A percentile compares a stretch with the other conserved stretches of the same genome.
These are phyloP conservation scores for Lissocephala sabroskyi DNA, from an alignment of 2,888 invertebrate genomes.

Conservation along the genomic window DNA sequence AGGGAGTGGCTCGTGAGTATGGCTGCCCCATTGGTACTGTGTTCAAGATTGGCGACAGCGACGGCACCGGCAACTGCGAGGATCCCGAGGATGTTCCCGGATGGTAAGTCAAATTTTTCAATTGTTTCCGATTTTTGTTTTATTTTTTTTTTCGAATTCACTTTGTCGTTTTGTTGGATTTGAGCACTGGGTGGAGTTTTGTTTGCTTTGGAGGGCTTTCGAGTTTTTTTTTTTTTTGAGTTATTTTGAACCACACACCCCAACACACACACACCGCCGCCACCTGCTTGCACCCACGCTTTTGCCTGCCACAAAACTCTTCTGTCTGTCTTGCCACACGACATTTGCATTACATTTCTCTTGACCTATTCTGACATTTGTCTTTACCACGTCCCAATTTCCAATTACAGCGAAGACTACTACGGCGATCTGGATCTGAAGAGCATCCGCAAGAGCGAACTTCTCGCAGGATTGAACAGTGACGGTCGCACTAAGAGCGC, in stretches of 20 bases:
- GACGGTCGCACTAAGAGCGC: slow-evolving; percentile 73
- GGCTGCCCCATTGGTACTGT: slow-evolving; percentile 97
- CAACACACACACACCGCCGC: slow-evolving; percentile 15
- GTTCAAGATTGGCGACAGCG: slow-evolving; percentile 93
- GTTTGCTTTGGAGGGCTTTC: slow-evolving; percentile 29
- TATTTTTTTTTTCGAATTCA: background rate
- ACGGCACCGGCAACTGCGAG: slow-evolving; percentile 93
- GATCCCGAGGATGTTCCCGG: slow-evolving; percentile 96
- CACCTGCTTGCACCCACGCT: slow-evolving; percentile 35
- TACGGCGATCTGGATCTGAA: slow-evolving; percentile 96
- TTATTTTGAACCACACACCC: background rate
- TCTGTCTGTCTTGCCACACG: slow-evolving; percentile 5
- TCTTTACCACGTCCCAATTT: slow-evolving; percentile 62
- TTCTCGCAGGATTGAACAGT: slow-evolving; percentile 81
- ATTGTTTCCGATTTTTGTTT: too few relatives aligned
- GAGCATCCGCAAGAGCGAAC: slow-evolving; percentile 94
- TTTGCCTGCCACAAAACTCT: background rate
- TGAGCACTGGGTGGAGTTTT: slow-evolving; percentile 12
- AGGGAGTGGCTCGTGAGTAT: slow-evolving; percentile 92
- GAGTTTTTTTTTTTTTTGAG: slow-evolving; percentile 5
- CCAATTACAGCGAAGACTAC: slow-evolving; percentile 92
- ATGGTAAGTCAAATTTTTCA: slow-evolving; percentile 81
- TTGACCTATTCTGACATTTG: slow-evolving; percentile 52
- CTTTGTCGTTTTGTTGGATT: background rate
- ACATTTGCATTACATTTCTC: slow-evolving; percentile 45